Percentiles rank a stretch among this genome's conserved stretches.
phyloP scores from a whole-genome alignment of 2,113 vertebrate species.

The Astur gentilis region DNA sequence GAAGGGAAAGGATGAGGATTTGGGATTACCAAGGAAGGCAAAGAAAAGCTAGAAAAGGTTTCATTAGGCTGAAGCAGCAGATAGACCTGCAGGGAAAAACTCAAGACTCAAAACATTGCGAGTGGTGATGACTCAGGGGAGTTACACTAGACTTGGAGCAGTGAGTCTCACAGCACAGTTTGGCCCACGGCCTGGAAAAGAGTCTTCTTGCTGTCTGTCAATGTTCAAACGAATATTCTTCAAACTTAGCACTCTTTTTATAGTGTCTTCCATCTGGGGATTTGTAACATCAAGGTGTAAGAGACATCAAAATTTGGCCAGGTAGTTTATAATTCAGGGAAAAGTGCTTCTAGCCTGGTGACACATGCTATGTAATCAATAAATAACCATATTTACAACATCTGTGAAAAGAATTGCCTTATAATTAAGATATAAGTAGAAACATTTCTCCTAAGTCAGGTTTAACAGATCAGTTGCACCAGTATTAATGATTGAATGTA shows the following conservation, averaged over 20 bases:
- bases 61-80: not conserved
- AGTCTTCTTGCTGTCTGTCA: slow-evolving; percentile 22
- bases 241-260: slow-evolving; percentile 14
- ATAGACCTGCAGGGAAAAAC: not conserved
- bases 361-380: not conserved
- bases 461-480: not conserved
- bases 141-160: not conserved
- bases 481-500: not conserved
- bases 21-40: not conserved
- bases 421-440: not conserved
- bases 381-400: not conserved
- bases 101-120: not conserved
- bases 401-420: not conserved
- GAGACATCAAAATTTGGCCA: not conserved
- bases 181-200: slow-evolving; percentile 1
- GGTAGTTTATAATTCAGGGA: not conserved
- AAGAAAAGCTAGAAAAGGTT: not conserved
- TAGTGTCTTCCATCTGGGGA: not conserved
- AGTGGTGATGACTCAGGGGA: not conserved
- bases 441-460: not conserved
- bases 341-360: not conserved
- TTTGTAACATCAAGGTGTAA: not conserved
- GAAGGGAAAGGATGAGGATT: not conserved
- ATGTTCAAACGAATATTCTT: slow-evolving; percentile 5
- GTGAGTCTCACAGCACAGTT: not conserved